A percentile compares a stretch with the other conserved stretches of the same genome.
Conservation (phyloP, 2,113 vertebrate species). For the Odobenus rosmarus region DNA sequence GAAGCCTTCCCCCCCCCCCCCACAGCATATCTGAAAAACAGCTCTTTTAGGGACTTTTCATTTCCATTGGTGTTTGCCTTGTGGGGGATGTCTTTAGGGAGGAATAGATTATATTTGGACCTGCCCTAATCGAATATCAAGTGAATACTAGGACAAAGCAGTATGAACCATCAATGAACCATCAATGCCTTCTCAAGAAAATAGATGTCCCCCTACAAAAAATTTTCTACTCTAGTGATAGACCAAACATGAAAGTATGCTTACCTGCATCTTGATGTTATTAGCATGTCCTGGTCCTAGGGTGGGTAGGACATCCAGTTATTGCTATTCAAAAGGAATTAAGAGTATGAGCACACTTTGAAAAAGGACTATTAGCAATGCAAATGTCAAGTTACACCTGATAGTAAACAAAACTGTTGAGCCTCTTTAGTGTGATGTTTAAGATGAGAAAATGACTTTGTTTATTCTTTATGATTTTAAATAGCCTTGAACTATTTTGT, state of each 20-base stretch:
- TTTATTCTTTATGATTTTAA: constrained; percentile 10
- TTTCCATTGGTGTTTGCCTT: constrained; percentile 54
- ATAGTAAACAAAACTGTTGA: constrained; percentile 42
- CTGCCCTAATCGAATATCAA: neutral
- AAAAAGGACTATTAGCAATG: constrained; percentile 30
- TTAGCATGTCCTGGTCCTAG: neutral
- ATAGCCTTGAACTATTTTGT: neutral
- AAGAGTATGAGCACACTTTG: neutral
- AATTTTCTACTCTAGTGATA: neutral
- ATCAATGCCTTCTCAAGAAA: neutral
- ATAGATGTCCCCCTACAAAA: neutral
- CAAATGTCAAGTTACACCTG: constrained; percentile 41
- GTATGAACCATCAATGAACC: neutral
- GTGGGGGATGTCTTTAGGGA: constrained; percentile 14
- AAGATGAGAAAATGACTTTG: constrained; percentile 38
- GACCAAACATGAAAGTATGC: neutral
- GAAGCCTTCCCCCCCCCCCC: no score
- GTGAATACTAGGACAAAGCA: constrained; percentile 26
- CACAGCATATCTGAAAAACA: neutral
- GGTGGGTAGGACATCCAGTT: neutral
- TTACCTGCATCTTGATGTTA: neutral
- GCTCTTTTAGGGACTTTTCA: constrained; percentile 26
- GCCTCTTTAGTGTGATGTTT: constrained; percentile 25
- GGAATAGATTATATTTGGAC: constrained; percentile 18
- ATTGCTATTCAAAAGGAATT: constrained; percentile 23